Percentiles rank a stretch among this genome's conserved stretches.
Evolutionary conservation across 2,113 vertebrate species (phyloP).

Genomic region (Physeter macrocephalus): DNA sequence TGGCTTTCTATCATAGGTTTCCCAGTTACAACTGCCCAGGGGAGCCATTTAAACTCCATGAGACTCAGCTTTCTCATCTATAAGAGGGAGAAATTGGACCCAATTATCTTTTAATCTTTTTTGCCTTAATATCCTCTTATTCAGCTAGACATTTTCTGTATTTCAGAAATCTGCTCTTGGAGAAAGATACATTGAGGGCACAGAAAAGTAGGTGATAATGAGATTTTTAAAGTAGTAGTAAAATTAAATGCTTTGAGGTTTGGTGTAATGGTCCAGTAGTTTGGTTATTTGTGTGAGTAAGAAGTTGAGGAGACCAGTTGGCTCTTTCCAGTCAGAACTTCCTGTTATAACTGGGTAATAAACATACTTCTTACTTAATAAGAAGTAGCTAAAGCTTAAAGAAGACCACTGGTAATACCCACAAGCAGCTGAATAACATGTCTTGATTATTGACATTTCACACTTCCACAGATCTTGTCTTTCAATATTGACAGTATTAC

Average conservation of each 20-base stretch:
- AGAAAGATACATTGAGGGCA: neutral
- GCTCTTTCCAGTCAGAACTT: neutral
- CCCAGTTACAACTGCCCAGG: neutral
- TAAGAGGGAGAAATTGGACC: neutral
- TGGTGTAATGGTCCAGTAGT: neutral
- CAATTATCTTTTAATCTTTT: neutral
- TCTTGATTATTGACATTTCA: neutral
- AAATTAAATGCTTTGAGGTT: slow-evolving; percentile 27
- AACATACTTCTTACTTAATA: neutral
- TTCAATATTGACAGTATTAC: neutral
- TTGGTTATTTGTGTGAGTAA: neutral
- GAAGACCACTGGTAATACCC: neutral
- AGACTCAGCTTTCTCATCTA: neutral
- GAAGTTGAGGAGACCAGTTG: neutral
- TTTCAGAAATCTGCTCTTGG: neutral
- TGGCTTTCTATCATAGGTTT: neutral
- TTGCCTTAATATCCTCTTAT: neutral
- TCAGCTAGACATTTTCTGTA: neutral
- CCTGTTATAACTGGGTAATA: neutral
- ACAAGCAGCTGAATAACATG: neutral
- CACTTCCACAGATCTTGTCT: neutral
- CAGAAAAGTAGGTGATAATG: neutral
- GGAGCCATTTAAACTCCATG: neutral
- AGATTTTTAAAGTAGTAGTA: slow-evolving; percentile 16
- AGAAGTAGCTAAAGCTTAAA: neutral